These are phyloP conservation scores for Montipora cactus DNA, from an alignment of 64 coral and sea anemone genomes.

Conservation along the genomic window DNA sequence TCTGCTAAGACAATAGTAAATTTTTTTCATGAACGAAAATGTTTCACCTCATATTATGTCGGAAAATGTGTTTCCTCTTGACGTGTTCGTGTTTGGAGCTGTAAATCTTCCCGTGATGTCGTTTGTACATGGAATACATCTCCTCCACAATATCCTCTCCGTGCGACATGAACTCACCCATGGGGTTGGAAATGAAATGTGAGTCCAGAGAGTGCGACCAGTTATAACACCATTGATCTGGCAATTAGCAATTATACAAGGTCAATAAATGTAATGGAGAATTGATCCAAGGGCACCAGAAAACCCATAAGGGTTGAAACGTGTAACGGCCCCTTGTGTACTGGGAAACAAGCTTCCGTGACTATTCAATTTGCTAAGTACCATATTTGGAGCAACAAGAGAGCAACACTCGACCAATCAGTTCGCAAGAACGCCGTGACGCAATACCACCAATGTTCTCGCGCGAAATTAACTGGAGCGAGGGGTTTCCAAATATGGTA, in stretches of 20 bases:
- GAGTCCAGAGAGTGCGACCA: constrained; percentile 88
- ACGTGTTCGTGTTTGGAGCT: constrained; percentile 79
- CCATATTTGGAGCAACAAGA: too few relatives aligned
- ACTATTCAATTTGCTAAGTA: too few relatives aligned
- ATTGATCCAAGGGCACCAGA: neutral
- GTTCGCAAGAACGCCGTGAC: too few relatives aligned
- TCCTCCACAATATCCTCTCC: constrained; percentile 82
- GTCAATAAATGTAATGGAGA: neutral
- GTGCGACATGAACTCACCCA: constrained; percentile 99
- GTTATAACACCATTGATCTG: constrained; percentile 94
- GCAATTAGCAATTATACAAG: neutral
- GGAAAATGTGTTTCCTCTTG: constrained; percentile 91
- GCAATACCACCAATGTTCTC: too few relatives aligned
- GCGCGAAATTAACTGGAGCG: too few relatives aligned
- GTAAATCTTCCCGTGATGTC: constrained; percentile 78
- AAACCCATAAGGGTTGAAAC: too few relatives aligned
- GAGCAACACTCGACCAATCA: too few relatives aligned
- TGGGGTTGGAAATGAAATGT: constrained; percentile 91
- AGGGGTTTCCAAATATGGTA: too few relatives aligned
- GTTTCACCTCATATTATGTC: constrained; percentile 94
- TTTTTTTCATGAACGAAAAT: too few relatives aligned
- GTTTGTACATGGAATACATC: constrained; percentile 85
- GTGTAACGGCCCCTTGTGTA: too few relatives aligned
- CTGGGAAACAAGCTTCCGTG: too few relatives aligned
- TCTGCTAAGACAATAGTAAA: too few relatives aligned